These are phyloP conservation scores for Anthoptus insignis DNA, from an alignment of 2,888 invertebrate species.

Conservation along the genomic window DNA sequence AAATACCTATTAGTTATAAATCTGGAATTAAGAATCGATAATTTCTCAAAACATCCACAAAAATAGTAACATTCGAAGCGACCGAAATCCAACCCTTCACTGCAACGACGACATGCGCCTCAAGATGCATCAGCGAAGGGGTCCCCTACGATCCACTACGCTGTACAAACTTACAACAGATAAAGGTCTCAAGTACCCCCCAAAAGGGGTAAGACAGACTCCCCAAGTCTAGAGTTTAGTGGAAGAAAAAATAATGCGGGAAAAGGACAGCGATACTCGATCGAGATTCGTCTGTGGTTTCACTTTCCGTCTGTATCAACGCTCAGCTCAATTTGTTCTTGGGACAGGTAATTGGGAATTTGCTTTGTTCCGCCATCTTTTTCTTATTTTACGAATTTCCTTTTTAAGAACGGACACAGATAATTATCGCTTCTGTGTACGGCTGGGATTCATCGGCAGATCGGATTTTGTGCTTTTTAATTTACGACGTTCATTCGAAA, in stretches of 20 bases:
- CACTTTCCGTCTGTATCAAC: conserved; percentile 46
- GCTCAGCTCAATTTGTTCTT: conserved; percentile 48
- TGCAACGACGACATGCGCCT: conserved; percentile 69
- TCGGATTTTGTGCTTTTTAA: conserved; percentile 2
- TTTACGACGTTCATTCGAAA: conserved; percentile 2
- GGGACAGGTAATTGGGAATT: conserved; percentile 40
- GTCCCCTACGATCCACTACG: conserved; percentile 84
- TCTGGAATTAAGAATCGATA: neutral
- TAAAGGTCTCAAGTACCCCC: conserved; percentile 84
- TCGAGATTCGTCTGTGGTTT: conserved; percentile 55
- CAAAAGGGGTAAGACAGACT: conserved; percentile 84
- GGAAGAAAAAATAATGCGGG: conserved; percentile 79
- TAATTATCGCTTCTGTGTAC: conserved; percentile 20
- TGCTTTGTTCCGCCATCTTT: conserved; percentile 32
- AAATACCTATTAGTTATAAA: too few species aligned
- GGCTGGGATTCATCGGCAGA: neutral
- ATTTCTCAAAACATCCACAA: conserved; percentile 45
- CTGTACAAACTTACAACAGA: conserved; percentile 86
- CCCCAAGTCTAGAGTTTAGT: conserved; percentile 81
- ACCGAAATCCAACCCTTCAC: conserved; percentile 50
- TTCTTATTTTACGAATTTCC: conserved; percentile 37
- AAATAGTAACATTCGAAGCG: conserved; percentile 9
- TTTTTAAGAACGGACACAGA: conserved; percentile 35
- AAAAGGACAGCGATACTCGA: conserved; percentile 63
- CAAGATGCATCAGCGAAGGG: conserved; percentile 84